Base-by-base conservation (phyloP, 1,140 invertebrate species). In the Caerostris darwini region DNA sequence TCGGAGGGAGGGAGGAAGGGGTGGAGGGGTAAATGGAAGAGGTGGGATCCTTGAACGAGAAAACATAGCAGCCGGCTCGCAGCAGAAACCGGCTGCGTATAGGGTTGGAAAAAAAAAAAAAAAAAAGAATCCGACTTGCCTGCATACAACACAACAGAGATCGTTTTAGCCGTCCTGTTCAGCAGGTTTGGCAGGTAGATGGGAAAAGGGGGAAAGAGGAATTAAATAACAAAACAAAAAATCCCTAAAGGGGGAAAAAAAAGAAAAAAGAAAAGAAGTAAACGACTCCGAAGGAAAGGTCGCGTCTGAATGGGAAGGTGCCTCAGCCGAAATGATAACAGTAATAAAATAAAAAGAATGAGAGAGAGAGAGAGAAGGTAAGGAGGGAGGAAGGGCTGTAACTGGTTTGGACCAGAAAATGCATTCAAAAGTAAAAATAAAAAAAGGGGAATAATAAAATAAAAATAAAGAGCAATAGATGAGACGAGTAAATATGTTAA, bases 141-240 rank as follows among this genome's bases (percentile, higher is more conserved):
- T 67, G 71, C 56, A 53, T 61, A 14, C 56, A 81, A 50, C 34
- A 17, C 53, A 81, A 81, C 69, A 56, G 56, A 17, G 82, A 93
- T 59, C 71, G 17, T 17, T 53, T 17, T 7, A 77, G 69, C 53
- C 61, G 64, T 85, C 92, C 58, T 71, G 92, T 82, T 77, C 19
- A 56, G 83, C 92, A 93, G 92, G 92, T 93, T 93, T 86, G 83
- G 90, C 92, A 87, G 83, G 92, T 86, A 71, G 54, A 69, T 90
- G 90, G 53, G 53, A 61, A 61, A 56, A 64, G 57, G 53, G 34
- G 61, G 17, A 50, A 56, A 53, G 87, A 53, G 87, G 85, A 50
- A 61, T 59, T 53, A 77, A 64, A 61, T 87, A 61, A 59, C 71
- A 12, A 77, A 64, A 64, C 12, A 64, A 64, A 34, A 64, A 77